These are phyloP conservation scores for Haplochromis burtoni DNA, from an alignment of 2,113 vertebrate species.

Conservation along the genomic window DNA sequence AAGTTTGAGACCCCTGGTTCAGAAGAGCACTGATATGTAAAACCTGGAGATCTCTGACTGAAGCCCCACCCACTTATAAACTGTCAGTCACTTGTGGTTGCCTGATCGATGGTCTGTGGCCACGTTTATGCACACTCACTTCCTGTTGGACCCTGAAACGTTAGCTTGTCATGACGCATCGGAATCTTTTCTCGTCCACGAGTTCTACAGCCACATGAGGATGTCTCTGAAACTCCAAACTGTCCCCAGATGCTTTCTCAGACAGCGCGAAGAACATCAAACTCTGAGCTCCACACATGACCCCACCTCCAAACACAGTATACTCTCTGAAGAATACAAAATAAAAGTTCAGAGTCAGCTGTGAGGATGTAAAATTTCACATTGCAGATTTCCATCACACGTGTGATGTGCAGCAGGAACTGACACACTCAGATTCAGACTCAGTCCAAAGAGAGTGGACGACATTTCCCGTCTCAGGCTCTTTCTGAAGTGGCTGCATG, in stretches of 20 bases:
- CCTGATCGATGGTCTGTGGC: not conserved
- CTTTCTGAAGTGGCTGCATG: slow-evolving; percentile 71
- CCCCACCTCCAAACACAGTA: not conserved
- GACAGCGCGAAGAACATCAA: not conserved
- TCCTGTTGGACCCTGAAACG: not conserved
- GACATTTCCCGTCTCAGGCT: slow-evolving; percentile 20
- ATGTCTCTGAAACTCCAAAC: not conserved
- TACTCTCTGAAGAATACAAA: not conserved
- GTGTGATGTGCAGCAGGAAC: not conserved
- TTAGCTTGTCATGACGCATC: not conserved
- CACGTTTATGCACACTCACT: not conserved
- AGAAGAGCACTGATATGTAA: not conserved
- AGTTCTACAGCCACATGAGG: not conserved
- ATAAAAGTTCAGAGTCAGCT: not conserved
- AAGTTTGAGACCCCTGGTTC: not conserved
- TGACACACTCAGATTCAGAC: not conserved
- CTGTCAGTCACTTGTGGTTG: not conserved
- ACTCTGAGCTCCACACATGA: not conserved
- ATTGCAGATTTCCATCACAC: not conserved
- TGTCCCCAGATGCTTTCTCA: not conserved
- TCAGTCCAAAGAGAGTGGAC: not conserved
- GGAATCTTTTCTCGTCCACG: not conserved
- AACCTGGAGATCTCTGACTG: not conserved
- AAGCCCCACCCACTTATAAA: not conserved
- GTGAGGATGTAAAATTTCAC: not conserved